phyloP scores from a whole-genome alignment of 2,888 invertebrate species.

The Orthosia incerta region DNA sequence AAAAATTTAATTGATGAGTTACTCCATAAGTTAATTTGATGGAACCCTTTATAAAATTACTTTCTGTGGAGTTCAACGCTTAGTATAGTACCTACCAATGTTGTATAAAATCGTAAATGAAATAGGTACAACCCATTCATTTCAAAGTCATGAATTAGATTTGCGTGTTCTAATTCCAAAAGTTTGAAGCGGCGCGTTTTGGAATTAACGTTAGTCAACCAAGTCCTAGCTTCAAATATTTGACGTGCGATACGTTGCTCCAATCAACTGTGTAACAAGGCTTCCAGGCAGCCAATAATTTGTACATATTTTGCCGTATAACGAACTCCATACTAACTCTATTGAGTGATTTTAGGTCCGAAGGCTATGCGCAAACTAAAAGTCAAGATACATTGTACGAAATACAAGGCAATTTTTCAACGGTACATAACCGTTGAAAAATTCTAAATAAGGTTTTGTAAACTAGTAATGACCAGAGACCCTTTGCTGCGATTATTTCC shows the following conservation, averaged over 20 bases:
- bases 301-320: slow-evolving; percentile 42
- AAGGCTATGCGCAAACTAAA: slow-evolving; percentile 29
- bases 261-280: slow-evolving; percentile 47
- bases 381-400: slow-evolving; percentile 10
- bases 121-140: neutral
- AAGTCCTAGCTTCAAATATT: slow-evolving; percentile 55
- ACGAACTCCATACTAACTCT: slow-evolving; percentile 44
- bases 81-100: neutral
- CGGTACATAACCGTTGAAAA: too few species aligned
- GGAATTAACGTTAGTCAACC: slow-evolving; percentile 43
- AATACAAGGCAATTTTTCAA: slow-evolving; percentile 25
- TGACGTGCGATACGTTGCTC: slow-evolving; percentile 32
- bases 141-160: slow-evolving; percentile 1
- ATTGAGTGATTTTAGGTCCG: slow-evolving; percentile 30
- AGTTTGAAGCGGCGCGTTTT: slow-evolving; percentile 39
- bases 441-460: slow-evolving; percentile 40
- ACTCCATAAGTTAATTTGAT: slow-evolving; percentile 23
- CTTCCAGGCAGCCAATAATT: slow-evolving; percentile 40
- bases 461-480: slow-evolving; percentile 30
- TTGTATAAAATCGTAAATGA: too few species aligned
- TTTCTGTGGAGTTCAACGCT: neutral
- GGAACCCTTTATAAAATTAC: neutral
- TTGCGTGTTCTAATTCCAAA: slow-evolving; percentile 30
- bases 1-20: slow-evolving; percentile 21
- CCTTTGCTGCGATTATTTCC: slow-evolving; percentile 47